phyloP scores from a whole-genome alignment of 2,113 vertebrate genomes.

The Rutilus rutilus region DNA sequence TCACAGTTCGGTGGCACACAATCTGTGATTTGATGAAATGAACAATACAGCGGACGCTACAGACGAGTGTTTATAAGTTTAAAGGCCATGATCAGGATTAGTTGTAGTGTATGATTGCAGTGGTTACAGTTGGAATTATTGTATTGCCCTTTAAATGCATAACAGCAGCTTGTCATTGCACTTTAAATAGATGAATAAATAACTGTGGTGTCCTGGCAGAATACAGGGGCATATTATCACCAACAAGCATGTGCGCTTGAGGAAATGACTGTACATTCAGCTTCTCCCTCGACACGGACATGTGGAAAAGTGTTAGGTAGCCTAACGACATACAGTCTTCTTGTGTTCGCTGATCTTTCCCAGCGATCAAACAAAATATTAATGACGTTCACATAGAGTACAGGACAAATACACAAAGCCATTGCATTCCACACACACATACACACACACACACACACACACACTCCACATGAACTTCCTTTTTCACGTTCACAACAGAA shows the following conservation, averaged over 20 bases:
- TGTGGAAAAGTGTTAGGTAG: constrained; percentile 84
- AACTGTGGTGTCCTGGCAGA: constrained; percentile 72
- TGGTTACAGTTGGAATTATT: constrained; percentile 68
- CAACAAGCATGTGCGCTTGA: constrained; percentile 72
- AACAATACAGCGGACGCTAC: constrained; percentile 72
- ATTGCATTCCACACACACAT: constrained; percentile 80
- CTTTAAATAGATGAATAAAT: constrained; percentile 76
- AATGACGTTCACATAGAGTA: constrained; percentile 88
- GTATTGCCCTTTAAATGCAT: constrained; percentile 78
- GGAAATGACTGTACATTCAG: constrained; percentile 88
- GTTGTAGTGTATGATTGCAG: constrained; percentile 70
- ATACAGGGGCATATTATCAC: constrained; percentile 72
- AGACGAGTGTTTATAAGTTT: constrained; percentile 46
- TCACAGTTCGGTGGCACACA: constrained; percentile 76
- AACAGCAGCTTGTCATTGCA: constrained; percentile 77
- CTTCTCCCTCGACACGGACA: constrained; percentile 71
- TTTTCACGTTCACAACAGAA: constrained; percentile 88
- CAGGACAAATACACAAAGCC: constrained; percentile 96
- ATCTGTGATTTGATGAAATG: constrained; percentile 73
- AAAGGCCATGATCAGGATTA: constrained; percentile 66
- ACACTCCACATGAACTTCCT: constrained; percentile 89
- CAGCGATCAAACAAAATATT: constrained; percentile 79
- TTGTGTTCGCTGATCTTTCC: constrained; percentile 71
- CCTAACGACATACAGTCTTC: constrained; percentile 70
- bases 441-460: constrained; percentile 77